A percentile compares a stretch with the other conserved stretches of the same genome.
Conservation (phyloP, 1,140 invertebrate species). For the Diprion similis region DNA sequence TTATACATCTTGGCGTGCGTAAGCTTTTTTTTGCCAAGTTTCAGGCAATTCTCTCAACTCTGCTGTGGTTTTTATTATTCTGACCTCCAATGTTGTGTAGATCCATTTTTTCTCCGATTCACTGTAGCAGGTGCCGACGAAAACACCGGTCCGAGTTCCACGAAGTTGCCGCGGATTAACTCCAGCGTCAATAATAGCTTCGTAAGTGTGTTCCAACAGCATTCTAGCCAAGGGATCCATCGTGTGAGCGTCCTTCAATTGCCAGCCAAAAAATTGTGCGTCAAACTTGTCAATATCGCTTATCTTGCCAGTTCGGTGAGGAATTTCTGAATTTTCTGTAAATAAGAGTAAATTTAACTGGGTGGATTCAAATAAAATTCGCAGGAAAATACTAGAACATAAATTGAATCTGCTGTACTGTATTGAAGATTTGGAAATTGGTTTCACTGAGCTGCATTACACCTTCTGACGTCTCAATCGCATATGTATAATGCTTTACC, state of each 20-base stretch:
- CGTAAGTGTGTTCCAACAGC: conserved; percentile 83
- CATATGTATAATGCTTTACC: too few relatives aligned
- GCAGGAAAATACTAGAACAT: conserved; percentile 11
- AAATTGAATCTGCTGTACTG: background rate
- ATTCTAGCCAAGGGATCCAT: conserved; percentile 91
- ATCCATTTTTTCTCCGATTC: conserved; percentile 76
- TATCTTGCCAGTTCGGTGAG: conserved; percentile 80
- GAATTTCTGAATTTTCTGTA: conserved; percentile 71
- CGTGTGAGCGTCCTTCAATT: conserved; percentile 81
- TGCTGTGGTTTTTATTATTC: too few relatives aligned
- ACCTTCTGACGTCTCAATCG: too few relatives aligned
- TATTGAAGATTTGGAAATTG: too few relatives aligned
- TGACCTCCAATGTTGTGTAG: conserved; percentile 67
- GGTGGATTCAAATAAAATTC: background rate
- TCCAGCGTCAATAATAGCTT: conserved; percentile 89
- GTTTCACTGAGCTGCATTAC: too few relatives aligned
- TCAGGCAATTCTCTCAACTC: background rate
- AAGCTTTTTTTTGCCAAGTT: too few relatives aligned
- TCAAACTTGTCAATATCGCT: conserved; percentile 84
- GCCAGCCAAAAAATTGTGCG: conserved; percentile 81
- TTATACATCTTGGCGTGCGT: too few relatives aligned
- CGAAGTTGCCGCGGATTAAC: conserved; percentile 61
- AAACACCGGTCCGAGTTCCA: conserved; percentile 81
- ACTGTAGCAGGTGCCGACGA: conserved; percentile 80
- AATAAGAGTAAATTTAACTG: background rate